Conservation (phyloP, 2,888 invertebrate species). For the Sarcophaga rosellei region DNA sequence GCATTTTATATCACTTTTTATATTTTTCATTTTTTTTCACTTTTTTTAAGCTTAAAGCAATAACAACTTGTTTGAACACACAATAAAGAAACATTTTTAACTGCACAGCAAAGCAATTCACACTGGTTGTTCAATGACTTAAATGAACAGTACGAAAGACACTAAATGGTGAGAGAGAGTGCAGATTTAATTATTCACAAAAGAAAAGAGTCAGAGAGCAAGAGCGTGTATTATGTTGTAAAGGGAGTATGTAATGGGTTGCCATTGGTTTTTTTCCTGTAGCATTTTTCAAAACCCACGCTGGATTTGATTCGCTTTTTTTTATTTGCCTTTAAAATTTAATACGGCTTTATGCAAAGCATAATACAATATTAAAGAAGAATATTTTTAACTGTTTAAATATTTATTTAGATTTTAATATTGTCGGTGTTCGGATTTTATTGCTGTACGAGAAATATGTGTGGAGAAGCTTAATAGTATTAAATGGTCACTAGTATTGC, state of each 20-base stretch:
- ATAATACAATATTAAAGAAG: not conserved
- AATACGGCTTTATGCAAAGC: constrained; percentile 17
- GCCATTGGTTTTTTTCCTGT: constrained; percentile 13
- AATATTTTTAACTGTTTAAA: constrained; percentile 28
- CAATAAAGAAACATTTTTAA: not conserved
- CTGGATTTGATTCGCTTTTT: not conserved
- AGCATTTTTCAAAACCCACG: constrained; percentile 7
- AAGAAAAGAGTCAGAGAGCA: no score
- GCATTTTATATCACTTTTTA: not conserved
- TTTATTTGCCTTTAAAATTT: not conserved
- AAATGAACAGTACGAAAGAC: no score
- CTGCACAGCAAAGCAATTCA: no score
- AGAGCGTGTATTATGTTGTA: no score
- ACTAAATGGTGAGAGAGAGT: no score
- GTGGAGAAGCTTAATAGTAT: constrained; percentile 23
- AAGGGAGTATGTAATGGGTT: no score
- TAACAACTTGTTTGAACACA: not conserved
- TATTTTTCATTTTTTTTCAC: not conserved
- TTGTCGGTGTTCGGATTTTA: constrained; percentile 1
- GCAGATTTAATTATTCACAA: no score
- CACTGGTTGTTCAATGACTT: no score
- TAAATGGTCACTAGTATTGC: constrained; percentile 37
- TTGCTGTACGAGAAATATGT: not conserved
- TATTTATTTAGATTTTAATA: constrained; percentile 26
- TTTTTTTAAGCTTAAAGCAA: not conserved